Evolutionary conservation across 1,140 invertebrate genomes (phyloP).

Genomic region (Drosophila parabipectinata): DNA sequence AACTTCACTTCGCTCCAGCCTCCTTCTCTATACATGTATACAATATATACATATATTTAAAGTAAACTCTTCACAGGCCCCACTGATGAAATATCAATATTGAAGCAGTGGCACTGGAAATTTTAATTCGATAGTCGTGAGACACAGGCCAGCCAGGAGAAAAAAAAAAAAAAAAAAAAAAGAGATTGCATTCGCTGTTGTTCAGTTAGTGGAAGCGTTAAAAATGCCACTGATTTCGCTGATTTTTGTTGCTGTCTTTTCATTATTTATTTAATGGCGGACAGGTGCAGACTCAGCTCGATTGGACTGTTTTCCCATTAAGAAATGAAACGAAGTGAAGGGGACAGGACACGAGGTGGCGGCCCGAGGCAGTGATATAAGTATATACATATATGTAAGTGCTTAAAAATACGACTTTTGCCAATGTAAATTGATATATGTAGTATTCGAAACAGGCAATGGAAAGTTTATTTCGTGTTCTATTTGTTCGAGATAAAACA

Average conservation of each 20-base stretch:
- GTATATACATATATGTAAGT: background rate
- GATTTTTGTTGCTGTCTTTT: slow-evolving; percentile 41
- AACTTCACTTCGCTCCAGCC: slow-evolving; percentile 36
- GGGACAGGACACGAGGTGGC: background rate
- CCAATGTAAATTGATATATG: slow-evolving; percentile 32
- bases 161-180: slow-evolving; percentile 3
- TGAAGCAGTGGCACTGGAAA: slow-evolving; percentile 42
- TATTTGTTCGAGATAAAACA: slow-evolving; percentile 3
- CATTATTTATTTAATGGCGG: slow-evolving; percentile 49
- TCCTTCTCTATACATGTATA: slow-evolving; percentile 3
- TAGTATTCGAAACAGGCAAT: slow-evolving; percentile 24
- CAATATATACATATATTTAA: background rate
- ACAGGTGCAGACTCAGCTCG: slow-evolving; percentile 52
- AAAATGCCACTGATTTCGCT: slow-evolving; percentile 64
- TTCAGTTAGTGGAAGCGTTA: slow-evolving; percentile 53
- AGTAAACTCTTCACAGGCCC: slow-evolving; percentile 35
- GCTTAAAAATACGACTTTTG: slow-evolving; percentile 16
- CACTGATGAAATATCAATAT: slow-evolving; percentile 71
- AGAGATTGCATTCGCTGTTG: slow-evolving; percentile 40
- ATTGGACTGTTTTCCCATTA: slow-evolving; percentile 56
- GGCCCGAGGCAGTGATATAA: background rate
- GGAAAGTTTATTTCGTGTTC: slow-evolving; percentile 9
- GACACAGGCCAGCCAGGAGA: slow-evolving; percentile 22
- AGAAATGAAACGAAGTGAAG: slow-evolving; percentile 48
- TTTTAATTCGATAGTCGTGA: slow-evolving; percentile 71